A percentile compares a stretch with the other conserved stretches of the same genome.
These are phyloP conservation scores for Nymphicus hollandicus DNA, from an alignment of 2,113 vertebrate genomes.

Conservation along the genomic window DNA sequence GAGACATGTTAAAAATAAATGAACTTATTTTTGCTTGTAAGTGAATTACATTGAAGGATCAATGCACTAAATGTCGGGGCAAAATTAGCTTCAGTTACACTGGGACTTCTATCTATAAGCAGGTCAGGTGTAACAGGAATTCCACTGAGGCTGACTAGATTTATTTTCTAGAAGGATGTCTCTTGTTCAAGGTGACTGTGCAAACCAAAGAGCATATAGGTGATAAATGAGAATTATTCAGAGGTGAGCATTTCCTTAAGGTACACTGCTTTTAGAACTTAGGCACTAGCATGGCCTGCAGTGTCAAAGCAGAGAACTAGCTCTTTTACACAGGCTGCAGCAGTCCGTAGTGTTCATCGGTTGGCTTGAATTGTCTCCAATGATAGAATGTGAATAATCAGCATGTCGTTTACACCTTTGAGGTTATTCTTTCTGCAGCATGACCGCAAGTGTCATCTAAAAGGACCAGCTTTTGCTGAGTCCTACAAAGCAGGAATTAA, in stretches of 20 bases:
- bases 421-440: conserved; percentile 41
- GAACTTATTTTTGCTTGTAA: not conserved
- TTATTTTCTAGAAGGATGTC: not conserved
- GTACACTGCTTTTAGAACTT: not conserved
- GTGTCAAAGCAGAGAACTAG: not conserved
- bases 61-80: not conserved
- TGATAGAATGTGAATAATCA: conserved; percentile 55
- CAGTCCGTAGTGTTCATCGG: not conserved
- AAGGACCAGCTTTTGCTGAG: conserved; percentile 53
- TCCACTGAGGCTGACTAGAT: not conserved
- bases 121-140: not conserved
- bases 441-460: conserved; percentile 4
- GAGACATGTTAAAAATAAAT: not conserved
- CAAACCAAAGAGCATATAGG: not conserved
- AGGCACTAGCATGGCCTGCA: not conserved
- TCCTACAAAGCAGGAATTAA: conserved; percentile 37
- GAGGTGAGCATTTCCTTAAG: not conserved
- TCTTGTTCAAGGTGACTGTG: conserved; percentile 2
- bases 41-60: not conserved
- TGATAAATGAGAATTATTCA: not conserved
- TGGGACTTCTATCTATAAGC: not conserved
- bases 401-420: conserved; percentile 27
- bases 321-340: not conserved
- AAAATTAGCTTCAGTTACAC: not conserved
- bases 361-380: conserved; percentile 13